Evolutionary conservation across 1,140 invertebrate species (phyloP), one percentile per base, ranked within the genome.

Genomic region (Vanessa tameamea): DNA sequence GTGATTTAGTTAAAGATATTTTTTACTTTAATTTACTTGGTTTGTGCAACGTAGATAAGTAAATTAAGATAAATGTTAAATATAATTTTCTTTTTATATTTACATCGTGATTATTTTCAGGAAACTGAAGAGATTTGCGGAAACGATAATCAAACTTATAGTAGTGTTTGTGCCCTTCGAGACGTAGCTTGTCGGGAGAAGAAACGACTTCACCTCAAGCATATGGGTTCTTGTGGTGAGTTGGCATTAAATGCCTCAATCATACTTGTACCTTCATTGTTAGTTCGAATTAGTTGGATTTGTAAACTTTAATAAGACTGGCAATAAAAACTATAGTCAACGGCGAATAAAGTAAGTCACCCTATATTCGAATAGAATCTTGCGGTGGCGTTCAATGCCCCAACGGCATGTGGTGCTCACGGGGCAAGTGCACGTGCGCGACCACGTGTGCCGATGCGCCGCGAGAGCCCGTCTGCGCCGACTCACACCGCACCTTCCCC

Each of bases 191-290:
- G 98, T 90, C 94, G 96, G 69, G 94, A 94, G 77, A 91, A 91
- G 76, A 88, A 84, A 66, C 86, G 87, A 48, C 87, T 90, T 31
- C 90, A 91, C 65, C 94, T 97, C 37, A 95, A 95, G 64, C 97
- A 96, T 82, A 95, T 95, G 92, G 97, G 97, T 48, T 95, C 96
- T 72, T 98, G 97, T 90, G 97, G 97, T 98, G 93, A 95, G 95
- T 90, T 55, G 13, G 5, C 7, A 43, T 43, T 43, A 8, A 8
- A 8, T 43, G 7, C 2, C 37, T 1, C 6, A 43, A 43, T 43
- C 6, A 43, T 43, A 43, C 3, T 31, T 31, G 26, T 9, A 12
- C 11, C 11, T 12, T 12, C 3, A 48, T 15, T 48, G 11, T 48
- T 3, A 15, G 3, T 48, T 48, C 12, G 0, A 50, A 15, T 6